phyloP scores from a whole-genome alignment of 2,888 invertebrate species.

The Sarcophaga carnaria region DNA sequence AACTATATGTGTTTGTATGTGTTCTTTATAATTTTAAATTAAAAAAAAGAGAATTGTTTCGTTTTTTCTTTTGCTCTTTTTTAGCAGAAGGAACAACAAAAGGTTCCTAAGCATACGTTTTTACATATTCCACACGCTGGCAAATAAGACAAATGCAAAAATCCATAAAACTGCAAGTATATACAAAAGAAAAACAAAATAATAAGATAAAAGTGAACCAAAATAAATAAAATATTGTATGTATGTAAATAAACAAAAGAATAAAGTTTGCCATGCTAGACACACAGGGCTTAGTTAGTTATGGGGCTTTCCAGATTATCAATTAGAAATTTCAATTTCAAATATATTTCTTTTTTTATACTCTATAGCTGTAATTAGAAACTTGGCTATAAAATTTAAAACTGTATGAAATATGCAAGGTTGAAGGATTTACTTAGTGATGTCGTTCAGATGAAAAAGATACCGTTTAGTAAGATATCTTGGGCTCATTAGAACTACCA shows the following conservation, averaged over 20 bases:
- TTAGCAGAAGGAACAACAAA: slow-evolving; percentile 70
- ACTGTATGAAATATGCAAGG: no score
- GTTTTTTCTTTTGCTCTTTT: slow-evolving; percentile 50
- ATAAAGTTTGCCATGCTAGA: background rate
- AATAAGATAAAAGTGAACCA: slow-evolving; percentile 34
- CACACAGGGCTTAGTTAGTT: background rate
- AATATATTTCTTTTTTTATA: no score
- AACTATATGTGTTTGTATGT: slow-evolving; percentile 8
- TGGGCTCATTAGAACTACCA: no score
- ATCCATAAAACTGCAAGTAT: slow-evolving; percentile 79
- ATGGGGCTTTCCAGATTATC: slow-evolving; percentile 23
- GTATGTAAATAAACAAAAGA: slow-evolving; percentile 57
- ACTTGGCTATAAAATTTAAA: no score
- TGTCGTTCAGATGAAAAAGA: no score
- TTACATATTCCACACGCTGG: slow-evolving; percentile 76
- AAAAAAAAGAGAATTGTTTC: slow-evolving; percentile 63
- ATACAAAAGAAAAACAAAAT: slow-evolving; percentile 70
- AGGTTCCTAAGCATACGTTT: slow-evolving; percentile 71
- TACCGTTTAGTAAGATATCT: no score
- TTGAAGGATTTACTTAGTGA: no score
- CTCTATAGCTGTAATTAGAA: no score
- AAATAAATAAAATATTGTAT: slow-evolving; percentile 26
- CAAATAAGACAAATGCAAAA: slow-evolving; percentile 76
- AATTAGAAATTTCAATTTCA: background rate
- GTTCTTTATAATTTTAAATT: slow-evolving; percentile 7